A percentile compares a stretch with the other conserved stretches of the same genome.
phyloP scores from a whole-genome alignment of 2,797 vertebrate species.

The Melanotaenia pygmaea region DNA sequence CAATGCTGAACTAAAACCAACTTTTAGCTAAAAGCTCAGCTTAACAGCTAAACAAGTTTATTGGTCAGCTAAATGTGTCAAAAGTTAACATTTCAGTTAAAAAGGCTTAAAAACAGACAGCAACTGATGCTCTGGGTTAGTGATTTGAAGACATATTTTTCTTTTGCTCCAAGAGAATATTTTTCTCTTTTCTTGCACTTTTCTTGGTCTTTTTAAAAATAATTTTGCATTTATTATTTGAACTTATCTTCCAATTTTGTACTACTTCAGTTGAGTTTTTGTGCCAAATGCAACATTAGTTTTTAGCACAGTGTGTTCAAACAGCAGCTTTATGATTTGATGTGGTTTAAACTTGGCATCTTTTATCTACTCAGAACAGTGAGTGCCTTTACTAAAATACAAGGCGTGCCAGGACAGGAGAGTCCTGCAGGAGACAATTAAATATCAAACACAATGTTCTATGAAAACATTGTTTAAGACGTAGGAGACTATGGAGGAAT shows the following conservation, averaged over 20 bases:
- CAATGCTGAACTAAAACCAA: no score
- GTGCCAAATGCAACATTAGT: neutral
- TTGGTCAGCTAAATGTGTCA: neutral
- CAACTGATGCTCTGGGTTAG: neutral
- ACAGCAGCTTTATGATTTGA: neutral
- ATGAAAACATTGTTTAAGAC: neutral
- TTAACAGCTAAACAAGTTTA: neutral
- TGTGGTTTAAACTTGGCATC: neutral
- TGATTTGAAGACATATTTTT: neutral
- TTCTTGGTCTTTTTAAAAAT: neutral
- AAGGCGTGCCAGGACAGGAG: neutral
- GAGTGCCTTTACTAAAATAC: slow-evolving; percentile 1
- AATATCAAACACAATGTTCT: neutral
- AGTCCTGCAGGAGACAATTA: neutral
- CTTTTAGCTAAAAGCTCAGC: no score
- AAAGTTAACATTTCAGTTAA: no score
- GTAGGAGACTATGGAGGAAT: neutral
- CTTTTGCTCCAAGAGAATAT: neutral
- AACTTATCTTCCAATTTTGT: neutral
- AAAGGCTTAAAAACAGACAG: no score
- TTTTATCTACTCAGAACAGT: slow-evolving; percentile 24
- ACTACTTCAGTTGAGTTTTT: neutral
- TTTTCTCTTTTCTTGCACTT: neutral
- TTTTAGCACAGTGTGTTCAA: neutral
- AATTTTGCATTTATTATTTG: neutral